Conservation (phyloP, 2,113 vertebrate species). For the Calidris pugnax region DNA sequence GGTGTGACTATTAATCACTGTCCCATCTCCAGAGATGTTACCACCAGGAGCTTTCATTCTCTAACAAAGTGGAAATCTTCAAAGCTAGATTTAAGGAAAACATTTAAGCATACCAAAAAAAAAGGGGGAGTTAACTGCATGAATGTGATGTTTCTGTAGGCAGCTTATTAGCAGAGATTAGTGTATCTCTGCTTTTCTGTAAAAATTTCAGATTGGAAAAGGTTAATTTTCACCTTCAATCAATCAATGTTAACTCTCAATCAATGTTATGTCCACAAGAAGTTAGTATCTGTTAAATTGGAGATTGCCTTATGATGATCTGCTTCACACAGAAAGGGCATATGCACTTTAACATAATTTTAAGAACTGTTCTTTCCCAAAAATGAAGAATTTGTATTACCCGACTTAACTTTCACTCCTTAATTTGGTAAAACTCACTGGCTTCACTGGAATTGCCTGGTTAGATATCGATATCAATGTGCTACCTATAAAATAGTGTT, state of each 20-base stretch:
- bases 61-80: slow-evolving; percentile 13
- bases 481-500: not conserved
- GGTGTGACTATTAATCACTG: slow-evolving; percentile 26
- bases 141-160: not conserved
- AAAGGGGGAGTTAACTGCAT: not conserved
- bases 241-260: not conserved
- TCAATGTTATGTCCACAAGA: not conserved
- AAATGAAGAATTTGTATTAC: not conserved
- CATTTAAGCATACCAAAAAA: not conserved
- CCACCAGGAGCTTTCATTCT: slow-evolving; percentile 20
- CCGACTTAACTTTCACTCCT: not conserved
- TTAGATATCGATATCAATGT: not conserved
- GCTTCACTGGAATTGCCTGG: not conserved
- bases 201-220: not conserved
- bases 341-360: not conserved
- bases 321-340: not conserved
- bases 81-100: slow-evolving; percentile 7
- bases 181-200: not conserved
- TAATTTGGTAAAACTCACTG: not conserved
- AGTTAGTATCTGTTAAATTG: not conserved
- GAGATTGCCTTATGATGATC: not conserved
- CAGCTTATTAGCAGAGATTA: not conserved
- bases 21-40: not conserved
- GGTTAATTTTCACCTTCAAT: not conserved
- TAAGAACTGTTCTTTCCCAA: not conserved